Evolutionary conservation across 2,797 vertebrate genomes (phyloP).

Genomic region (Myotis findleyi): DNA sequence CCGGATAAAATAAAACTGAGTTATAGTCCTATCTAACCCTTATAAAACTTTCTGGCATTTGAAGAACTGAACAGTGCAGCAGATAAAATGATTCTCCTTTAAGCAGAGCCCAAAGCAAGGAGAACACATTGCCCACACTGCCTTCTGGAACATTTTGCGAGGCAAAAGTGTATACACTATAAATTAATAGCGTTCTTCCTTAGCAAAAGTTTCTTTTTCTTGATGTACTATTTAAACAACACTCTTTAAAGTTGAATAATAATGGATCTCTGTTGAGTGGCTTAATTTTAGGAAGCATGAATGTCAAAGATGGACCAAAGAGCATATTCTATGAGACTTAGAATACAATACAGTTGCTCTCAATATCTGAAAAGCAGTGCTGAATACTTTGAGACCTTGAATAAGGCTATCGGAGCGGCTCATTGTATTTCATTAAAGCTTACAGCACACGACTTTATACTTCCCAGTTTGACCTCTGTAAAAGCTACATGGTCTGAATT

Average conservation of each 20-base stretch:
- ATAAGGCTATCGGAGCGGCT: not conserved
- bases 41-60: conserved; percentile 31
- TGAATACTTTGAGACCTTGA: not conserved
- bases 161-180: conserved; percentile 25
- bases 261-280: not conserved
- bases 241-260: conserved; percentile 56
- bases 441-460: not conserved
- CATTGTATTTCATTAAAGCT: not conserved
- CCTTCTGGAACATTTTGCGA: conserved; percentile 41
- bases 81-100: conserved; percentile 56
- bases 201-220: conserved; percentile 33
- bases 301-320: not conserved
- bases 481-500: not conserved
- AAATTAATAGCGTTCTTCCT: conserved; percentile 54
- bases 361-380: conserved; percentile 33
- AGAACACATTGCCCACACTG: conserved; percentile 23
- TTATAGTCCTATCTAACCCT: not conserved
- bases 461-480: not conserved
- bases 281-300: conserved; percentile 59
- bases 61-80: conserved; percentile 3
- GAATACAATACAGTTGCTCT: conserved; percentile 22
- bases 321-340: conserved; percentile 32
- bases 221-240: not conserved
- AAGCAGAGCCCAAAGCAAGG: conserved; percentile 46
- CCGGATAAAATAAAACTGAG: conserved; percentile 41